Percentiles rank a stretch among this genome's conserved stretches.
Conservation (phyloP, 2,888 invertebrate genomes). For the Cryptus viduatorius region DNA sequence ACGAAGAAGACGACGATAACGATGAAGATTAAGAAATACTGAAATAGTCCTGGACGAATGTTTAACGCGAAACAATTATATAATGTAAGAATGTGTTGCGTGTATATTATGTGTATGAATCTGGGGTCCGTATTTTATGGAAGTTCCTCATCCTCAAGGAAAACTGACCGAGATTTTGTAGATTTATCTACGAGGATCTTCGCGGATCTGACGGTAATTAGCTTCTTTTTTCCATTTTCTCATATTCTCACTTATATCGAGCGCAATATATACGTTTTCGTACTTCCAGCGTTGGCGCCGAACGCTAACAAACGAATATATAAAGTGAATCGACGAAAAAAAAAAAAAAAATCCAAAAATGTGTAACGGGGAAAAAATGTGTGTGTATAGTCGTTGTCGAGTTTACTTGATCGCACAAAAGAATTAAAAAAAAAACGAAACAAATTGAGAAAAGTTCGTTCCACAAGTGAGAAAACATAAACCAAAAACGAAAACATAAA, state of each 20-base stretch:
- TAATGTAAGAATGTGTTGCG: constrained; percentile 74
- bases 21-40: constrained; percentile 59
- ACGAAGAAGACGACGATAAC: constrained; percentile 44
- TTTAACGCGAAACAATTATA: constrained; percentile 70
- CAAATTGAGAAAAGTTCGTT: constrained; percentile 29
- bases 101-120: constrained; percentile 76
- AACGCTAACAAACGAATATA: constrained; percentile 12
- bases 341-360: constrained; percentile 19
- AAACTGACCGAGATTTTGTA: constrained; percentile 81
- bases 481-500: constrained; percentile 24
- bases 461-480: constrained; percentile 20
- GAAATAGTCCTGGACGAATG: constrained; percentile 72
- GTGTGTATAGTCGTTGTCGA: constrained; percentile 45
- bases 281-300: constrained; percentile 38
- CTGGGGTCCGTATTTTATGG: constrained; percentile 82
- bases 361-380: constrained; percentile 12
- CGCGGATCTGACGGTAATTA: constrained; percentile 77
- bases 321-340: constrained; percentile 25
- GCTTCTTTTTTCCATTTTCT: constrained; percentile 54
- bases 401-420: constrained; percentile 51
- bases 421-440: not conserved
- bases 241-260: constrained; percentile 18
- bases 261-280: constrained; percentile 43
- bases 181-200: constrained; percentile 78
- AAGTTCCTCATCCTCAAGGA: constrained; percentile 83